Evolutionary conservation across 2,797 vertebrate genomes (phyloP).

Genomic region (Chanos chanos): DNA sequence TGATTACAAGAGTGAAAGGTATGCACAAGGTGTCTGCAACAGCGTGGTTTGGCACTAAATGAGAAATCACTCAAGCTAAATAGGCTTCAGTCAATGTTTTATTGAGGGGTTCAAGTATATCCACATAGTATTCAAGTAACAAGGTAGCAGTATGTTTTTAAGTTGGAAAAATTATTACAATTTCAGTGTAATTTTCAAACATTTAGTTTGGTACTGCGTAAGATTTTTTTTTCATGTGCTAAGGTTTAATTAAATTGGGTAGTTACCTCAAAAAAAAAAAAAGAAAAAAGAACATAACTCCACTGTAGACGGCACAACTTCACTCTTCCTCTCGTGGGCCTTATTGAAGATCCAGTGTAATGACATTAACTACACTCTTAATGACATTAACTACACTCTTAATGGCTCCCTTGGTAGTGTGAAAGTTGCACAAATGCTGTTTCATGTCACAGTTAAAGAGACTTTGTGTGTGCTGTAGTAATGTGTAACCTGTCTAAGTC

Average conservation of each 20-base stretch:
- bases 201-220: background rate
- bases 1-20: slow-evolving; percentile 38
- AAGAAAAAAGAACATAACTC: too few species aligned
- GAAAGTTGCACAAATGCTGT: background rate
- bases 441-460: slow-evolving; percentile 5
- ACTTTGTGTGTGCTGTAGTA: background rate
- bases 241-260: background rate
- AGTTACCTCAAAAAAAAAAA: background rate
- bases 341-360: too few species aligned
- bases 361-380: too few species aligned
- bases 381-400: too few species aligned
- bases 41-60: slow-evolving; percentile 30
- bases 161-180: background rate
- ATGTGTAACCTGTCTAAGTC: too few species aligned
- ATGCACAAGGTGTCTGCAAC: slow-evolving; percentile 35
- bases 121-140: slow-evolving; percentile 3
- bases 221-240: slow-evolving; percentile 9
- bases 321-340: too few species aligned
- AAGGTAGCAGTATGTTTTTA: background rate
- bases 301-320: too few species aligned
- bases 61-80: slow-evolving; percentile 16
- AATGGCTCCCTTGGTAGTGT: too few species aligned
- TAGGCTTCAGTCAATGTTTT: slow-evolving; percentile 10
- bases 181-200: slow-evolving; percentile 13
- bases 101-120: slow-evolving; percentile 4